These are phyloP conservation scores for Leistus spinibarbis DNA, from an alignment of 2,888 invertebrate species.

Conservation along the genomic window DNA sequence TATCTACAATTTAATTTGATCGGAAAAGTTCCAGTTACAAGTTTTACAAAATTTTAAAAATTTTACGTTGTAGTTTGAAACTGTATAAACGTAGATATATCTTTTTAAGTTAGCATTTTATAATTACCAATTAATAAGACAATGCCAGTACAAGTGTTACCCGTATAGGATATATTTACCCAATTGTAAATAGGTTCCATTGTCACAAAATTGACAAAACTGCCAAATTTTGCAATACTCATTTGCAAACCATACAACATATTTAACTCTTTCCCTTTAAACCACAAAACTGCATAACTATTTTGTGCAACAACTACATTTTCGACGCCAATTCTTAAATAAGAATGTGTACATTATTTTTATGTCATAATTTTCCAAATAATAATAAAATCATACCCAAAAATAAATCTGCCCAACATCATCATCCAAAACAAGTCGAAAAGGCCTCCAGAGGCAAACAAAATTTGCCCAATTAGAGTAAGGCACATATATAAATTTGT, in stretches of 20 bases:
- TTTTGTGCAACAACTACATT: constrained; percentile 96
- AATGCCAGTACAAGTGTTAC: constrained; percentile 75
- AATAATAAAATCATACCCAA: constrained; percentile 81
- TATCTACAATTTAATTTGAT: no score
- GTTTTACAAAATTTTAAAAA: no score
- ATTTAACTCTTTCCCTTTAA: constrained; percentile 95
- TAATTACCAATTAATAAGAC: constrained; percentile 72
- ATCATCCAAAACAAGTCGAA: constrained; percentile 84
- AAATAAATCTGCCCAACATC: constrained; percentile 91
- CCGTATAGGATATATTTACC: constrained; percentile 69
- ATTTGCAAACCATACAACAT: constrained; percentile 97
- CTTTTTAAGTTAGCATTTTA: constrained; percentile 3
- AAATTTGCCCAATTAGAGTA: constrained; percentile 83
- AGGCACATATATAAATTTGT: constrained; percentile 89
- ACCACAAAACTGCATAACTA: constrained; percentile 97
- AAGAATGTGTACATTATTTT: not conserved
- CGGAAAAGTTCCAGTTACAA: not conserved
- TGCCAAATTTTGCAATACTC: constrained; percentile 93
- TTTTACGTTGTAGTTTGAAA: not conserved
- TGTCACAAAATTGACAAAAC: constrained; percentile 91
- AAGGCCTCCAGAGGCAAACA: constrained; percentile 88
- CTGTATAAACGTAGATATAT: no score
- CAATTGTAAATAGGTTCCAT: constrained; percentile 90
- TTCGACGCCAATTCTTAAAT: constrained; percentile 88
- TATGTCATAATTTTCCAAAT: no score